These are phyloP conservation scores for Cecidostiba fungosa DNA, from an alignment of 2,888 invertebrate species.

Conservation along the genomic window DNA sequence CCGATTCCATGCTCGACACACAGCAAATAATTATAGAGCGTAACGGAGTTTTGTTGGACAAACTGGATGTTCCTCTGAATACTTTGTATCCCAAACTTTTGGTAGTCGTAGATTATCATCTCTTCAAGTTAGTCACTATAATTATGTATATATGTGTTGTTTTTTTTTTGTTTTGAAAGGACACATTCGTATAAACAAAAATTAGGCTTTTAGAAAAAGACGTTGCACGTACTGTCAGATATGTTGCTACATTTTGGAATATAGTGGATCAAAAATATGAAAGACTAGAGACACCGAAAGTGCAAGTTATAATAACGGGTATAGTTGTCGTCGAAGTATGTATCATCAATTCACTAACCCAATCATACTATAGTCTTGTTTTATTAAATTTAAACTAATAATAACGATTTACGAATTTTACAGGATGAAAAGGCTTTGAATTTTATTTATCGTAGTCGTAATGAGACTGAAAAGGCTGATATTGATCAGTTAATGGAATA, in stretches of 20 bases:
- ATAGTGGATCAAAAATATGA: constrained; percentile 30
- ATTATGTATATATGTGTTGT: background rate
- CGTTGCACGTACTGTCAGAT: constrained; percentile 12
- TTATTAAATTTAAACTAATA: background rate
- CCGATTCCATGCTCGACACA: background rate
- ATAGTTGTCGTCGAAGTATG: constrained; percentile 9
- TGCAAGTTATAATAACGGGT: constrained; percentile 30
- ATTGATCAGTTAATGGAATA: constrained; percentile 1
- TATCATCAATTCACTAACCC: too few relatives aligned
- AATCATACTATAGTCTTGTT: background rate
- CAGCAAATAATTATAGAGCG: constrained; percentile 6
- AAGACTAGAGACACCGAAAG: constrained; percentile 14
- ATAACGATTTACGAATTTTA: background rate
- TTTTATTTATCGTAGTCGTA: background rate
- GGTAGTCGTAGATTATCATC: constrained; percentile 31
- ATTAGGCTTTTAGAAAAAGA: constrained; percentile 9
- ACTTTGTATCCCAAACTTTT: constrained; percentile 37
- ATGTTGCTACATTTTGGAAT: constrained; percentile 38
- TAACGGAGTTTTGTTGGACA: background rate
- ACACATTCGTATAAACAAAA: background rate
- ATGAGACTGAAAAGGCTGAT: background rate
- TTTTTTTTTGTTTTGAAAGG: background rate
- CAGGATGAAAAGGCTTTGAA: constrained; percentile 9
- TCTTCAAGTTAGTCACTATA: constrained; percentile 16
- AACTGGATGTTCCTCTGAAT: constrained; percentile 13